These are phyloP conservation scores for Eupithecia insigniata DNA, from an alignment of 2,888 invertebrate species.

Conservation along the genomic window DNA sequence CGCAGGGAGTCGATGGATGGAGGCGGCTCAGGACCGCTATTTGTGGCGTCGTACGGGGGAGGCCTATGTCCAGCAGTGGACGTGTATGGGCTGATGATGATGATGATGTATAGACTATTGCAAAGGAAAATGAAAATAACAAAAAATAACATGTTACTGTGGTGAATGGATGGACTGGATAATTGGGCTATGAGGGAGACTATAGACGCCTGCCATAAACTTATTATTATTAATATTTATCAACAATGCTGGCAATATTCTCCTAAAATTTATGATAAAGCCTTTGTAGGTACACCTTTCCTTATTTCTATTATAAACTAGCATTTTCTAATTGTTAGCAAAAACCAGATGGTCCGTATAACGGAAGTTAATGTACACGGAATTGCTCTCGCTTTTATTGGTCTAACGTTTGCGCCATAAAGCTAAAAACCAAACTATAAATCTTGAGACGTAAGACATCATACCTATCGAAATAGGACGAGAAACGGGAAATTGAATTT, in stretches of 20 bases:
- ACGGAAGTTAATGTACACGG: slow-evolving; percentile 32
- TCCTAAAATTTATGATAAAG: not conserved
- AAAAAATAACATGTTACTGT: no score
- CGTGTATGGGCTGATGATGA: no score
- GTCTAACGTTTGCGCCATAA: slow-evolving; percentile 28
- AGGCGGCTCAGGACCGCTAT: no score
- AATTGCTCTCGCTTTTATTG: slow-evolving; percentile 41
- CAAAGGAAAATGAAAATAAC: no score
- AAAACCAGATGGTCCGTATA: slow-evolving; percentile 36
- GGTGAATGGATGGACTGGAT: no score
- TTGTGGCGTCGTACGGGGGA: no score
- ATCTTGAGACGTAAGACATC: slow-evolving; percentile 14
- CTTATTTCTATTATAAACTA: not conserved
- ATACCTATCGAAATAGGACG: not conserved
- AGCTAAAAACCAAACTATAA: slow-evolving; percentile 36
- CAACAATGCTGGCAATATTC: not conserved
- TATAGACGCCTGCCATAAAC: no score
- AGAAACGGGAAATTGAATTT: not conserved
- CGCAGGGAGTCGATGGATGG: no score
- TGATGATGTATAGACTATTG: no score
- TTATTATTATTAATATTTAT: no score
- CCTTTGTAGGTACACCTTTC: not conserved
- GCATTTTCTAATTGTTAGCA: slow-evolving; percentile 23
- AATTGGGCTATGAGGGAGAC: no score
- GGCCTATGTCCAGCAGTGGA: no score